phyloP scores from a whole-genome alignment of 2,797 vertebrate species.

The Crotalus adamanteus region DNA sequence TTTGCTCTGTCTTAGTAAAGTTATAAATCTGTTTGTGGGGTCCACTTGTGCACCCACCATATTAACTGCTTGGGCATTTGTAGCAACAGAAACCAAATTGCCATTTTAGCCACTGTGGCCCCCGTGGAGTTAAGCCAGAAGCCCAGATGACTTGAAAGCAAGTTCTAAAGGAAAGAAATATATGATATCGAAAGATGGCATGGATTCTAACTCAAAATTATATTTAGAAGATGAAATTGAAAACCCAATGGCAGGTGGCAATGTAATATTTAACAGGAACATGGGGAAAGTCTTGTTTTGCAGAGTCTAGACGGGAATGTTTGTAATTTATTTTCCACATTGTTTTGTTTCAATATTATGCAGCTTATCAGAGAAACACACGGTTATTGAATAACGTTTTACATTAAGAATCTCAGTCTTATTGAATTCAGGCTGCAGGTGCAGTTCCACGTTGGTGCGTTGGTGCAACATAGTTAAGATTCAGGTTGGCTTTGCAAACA shows the following conservation, averaged over 20 bases:
- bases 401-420: not conserved
- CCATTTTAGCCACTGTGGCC: conserved; percentile 18
- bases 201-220: not conserved
- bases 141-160: not conserved
- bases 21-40: conserved; percentile 18
- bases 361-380: not conserved
- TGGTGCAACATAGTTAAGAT: not conserved
- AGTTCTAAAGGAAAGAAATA: not conserved
- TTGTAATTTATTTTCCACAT: not conserved
- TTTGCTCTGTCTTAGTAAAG: not conserved
- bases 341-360: not conserved
- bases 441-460: not conserved
- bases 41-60: not conserved
- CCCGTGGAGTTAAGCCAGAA: not conserved
- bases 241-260: not conserved
- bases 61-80: not conserved
- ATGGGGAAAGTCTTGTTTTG: not conserved
- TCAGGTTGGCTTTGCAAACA: too few species aligned
- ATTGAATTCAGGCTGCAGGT: not conserved
- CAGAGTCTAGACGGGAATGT: not conserved
- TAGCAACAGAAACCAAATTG: not conserved
- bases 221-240: not conserved
- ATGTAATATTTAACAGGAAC: not conserved
- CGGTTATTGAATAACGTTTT: not conserved
- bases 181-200: not conserved